phyloP scores from a whole-genome alignment of 2,797 vertebrate genomes.

The Peromyscus melanophrys region DNA sequence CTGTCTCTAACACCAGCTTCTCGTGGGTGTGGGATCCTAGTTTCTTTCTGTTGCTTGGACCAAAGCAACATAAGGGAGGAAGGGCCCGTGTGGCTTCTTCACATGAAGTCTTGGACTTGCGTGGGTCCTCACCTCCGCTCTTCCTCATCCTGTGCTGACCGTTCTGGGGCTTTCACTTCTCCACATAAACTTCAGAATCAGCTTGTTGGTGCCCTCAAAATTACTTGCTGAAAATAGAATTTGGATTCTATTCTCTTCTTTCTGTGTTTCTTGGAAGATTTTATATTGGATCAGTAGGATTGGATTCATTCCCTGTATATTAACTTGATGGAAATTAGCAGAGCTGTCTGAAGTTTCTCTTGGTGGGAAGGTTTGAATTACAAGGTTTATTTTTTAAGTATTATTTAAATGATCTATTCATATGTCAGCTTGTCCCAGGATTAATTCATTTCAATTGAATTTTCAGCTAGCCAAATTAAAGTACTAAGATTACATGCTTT shows the following conservation, averaged over 20 bases:
- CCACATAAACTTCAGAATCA: not conserved
- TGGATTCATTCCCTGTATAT: not conserved
- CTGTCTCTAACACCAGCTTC: not conserved
- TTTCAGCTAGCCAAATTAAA: not conserved
- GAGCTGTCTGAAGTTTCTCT: not conserved
- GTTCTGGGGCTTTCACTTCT: not conserved
- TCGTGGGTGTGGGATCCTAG: too few relatives aligned
- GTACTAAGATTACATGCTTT: not conserved
- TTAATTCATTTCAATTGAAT: constrained; percentile 5
- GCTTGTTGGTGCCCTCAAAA: not conserved
- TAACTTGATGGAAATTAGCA: not conserved
- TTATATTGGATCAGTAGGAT: not conserved
- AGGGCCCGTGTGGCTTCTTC: not conserved
- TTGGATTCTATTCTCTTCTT: not conserved
- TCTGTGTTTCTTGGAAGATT: not conserved
- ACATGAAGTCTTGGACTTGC: not conserved
- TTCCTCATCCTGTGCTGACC: not conserved
- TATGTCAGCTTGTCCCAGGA: not conserved
- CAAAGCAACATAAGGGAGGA: too few relatives aligned
- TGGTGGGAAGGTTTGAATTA: not conserved
- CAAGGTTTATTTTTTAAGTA: not conserved
- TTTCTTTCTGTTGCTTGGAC: too few relatives aligned
- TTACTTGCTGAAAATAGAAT: not conserved
- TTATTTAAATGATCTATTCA: not conserved
- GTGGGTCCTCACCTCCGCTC: not conserved